Base-by-base conservation (phyloP, 2,113 vertebrate species). In the Euleptes europaea region DNA sequence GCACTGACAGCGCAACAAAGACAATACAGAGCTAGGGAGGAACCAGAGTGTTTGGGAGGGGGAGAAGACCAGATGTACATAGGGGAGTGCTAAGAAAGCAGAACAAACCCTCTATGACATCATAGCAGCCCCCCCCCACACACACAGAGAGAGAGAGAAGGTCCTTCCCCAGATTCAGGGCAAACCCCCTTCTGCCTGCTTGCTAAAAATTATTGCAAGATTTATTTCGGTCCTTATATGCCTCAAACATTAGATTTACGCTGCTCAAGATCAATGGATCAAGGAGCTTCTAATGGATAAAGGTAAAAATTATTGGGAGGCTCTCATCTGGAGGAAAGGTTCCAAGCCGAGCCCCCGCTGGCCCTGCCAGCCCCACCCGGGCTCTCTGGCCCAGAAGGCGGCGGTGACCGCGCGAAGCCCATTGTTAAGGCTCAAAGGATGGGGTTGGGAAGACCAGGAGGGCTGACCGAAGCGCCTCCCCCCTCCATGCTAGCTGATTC, bases 361-460 rank as follows among this genome's bases (percentile, higher is more conserved):
- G 44, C 51, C 54, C 65, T 42, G 60, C 9, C 47, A 71, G 75
- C 66, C 83, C 76, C 84, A 63, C 84, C 83, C 69, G 84, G 65
- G 13, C 57, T 23, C 42, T 42, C 44, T 40, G 73, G 23, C 28
- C 28, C 63, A 49, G 33, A 67, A 40, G 63, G 44, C 12, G 11
- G 51, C 79, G n/a, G n/a, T n/a, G 47, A 33, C 33, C 5, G 2
- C 63, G 54, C 51, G 15, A 19, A 72, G 42, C 77, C 77, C 84
- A 85, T 85, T 85, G 84, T 85, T 80, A 65, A 54, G 38, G 13
- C 49, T 33, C 38, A 28, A 63, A 63, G 42, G 67, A n/a, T 23
- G 66, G n/a, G 49, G 35, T 40, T 60, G 76, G 66, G 42, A 28
- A 63, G 21, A 63, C 4, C 78, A 8, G 67, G 23, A 84, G 65